Evolutionary conservation across 2,113 vertebrate species (phyloP).

Genomic region (Tachycineta bicolor): DNA sequence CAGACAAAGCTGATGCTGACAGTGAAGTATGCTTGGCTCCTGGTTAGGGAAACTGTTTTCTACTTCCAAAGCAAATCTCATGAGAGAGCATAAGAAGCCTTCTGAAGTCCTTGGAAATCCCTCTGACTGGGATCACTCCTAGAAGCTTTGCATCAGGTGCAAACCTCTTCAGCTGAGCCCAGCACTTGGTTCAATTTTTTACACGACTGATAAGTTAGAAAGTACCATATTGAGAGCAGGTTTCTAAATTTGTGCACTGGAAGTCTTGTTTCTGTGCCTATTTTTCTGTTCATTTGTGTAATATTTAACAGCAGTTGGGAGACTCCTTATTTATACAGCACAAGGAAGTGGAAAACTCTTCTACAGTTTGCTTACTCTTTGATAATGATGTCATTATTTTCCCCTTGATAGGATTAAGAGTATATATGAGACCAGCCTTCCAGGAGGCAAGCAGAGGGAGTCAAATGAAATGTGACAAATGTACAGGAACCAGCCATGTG

Average conservation of each 20-base stretch:
- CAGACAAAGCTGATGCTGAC: neutral
- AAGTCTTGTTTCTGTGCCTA: neutral
- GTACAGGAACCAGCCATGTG: neutral
- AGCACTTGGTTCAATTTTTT: neutral
- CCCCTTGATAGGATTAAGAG: neutral
- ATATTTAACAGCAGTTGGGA: neutral
- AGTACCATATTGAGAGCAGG: neutral
- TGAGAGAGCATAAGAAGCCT: neutral
- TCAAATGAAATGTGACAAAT: conserved; percentile 43
- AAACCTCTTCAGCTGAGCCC: neutral
- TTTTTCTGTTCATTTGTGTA: neutral
- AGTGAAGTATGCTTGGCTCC: neutral
- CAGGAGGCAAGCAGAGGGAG: neutral
- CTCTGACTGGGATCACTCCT: neutral
- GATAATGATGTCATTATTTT: conserved; percentile 8
- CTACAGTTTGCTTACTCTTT: neutral
- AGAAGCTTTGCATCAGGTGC: neutral
- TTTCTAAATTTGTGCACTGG: neutral
- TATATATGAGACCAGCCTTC: neutral
- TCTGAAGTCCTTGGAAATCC: neutral
- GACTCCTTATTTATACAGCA: neutral
- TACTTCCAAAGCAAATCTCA: neutral
- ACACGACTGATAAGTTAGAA: neutral
- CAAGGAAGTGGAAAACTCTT: neutral
- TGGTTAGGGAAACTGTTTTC: neutral